Evolutionary conservation across 2,888 invertebrate genomes (phyloP).

Genomic region (Hermaeophaga mercurialis): DNA sequence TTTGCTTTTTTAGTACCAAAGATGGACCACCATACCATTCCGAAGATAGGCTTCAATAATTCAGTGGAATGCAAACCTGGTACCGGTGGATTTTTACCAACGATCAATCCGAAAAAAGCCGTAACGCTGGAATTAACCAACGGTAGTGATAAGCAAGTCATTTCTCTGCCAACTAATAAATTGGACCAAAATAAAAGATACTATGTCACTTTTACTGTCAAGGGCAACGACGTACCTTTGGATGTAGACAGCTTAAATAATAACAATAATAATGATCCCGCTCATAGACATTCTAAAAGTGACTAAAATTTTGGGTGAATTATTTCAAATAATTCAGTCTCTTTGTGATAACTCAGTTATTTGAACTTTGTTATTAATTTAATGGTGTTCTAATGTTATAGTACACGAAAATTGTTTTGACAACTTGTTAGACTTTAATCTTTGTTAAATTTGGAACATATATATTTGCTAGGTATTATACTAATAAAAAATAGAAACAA

Average conservation of each 20-base stretch:
- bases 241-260: conserved; percentile 39
- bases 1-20: conserved; percentile 68
- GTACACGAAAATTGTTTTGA: too few relatives aligned
- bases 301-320: conserved; percentile 41
- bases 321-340: too few relatives aligned
- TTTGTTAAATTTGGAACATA: too few relatives aligned
- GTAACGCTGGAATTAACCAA: conserved; percentile 82
- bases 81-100: conserved; percentile 66
- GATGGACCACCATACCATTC: conserved; percentile 80
- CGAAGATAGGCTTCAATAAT: conserved; percentile 66
- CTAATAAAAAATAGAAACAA: too few relatives aligned
- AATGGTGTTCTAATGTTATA: too few relatives aligned
- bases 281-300: conserved; percentile 58
- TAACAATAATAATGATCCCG: conserved; percentile 30
- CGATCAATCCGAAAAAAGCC: conserved; percentile 64
- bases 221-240: conserved; percentile 67
- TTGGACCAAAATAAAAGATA: conserved; percentile 88
- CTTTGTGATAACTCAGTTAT: too few relatives aligned
- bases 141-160: conserved; percentile 83
- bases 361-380: too few relatives aligned
- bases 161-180: conserved; percentile 84
- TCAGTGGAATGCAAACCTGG: conserved; percentile 51
- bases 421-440: too few relatives aligned
- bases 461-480: too few relatives aligned
- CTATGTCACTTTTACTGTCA: conserved; percentile 91